Evolutionary conservation across 2,888 invertebrate species (phyloP).

Genomic region (Eristalis intricaria): DNA sequence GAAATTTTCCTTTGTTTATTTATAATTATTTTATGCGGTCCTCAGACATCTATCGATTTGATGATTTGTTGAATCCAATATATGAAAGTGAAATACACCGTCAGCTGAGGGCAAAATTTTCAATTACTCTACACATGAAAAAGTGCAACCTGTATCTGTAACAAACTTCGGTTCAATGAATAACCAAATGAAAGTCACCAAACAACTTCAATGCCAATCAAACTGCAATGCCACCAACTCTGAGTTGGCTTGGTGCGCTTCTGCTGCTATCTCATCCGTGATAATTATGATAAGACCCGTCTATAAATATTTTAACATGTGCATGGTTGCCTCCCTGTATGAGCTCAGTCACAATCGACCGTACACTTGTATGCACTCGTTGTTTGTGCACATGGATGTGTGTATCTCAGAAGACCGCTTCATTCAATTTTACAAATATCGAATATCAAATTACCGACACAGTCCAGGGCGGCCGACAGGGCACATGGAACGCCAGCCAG

Average conservation of each 20-base stretch:
- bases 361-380: neutral
- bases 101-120: neutral
- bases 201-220: neutral
- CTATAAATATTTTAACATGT: conserved; percentile 38
- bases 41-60: neutral
- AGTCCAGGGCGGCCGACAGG: conserved; percentile 72
- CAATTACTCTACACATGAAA: neutral
- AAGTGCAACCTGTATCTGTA: neutral
- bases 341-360: neutral
- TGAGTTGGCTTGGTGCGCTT: neutral
- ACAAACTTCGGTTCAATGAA: conserved; percentile 6
- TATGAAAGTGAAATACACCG: neutral
- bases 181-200: neutral
- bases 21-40: neutral
- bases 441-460: conserved; percentile 75
- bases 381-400: neutral
- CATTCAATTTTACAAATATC: conserved; percentile 75
- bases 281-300: conserved; percentile 61
- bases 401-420: conserved; percentile 69
- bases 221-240: conserved; percentile 6
- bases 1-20: neutral
- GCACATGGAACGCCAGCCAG: conserved; percentile 26
- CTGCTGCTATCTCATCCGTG: conserved; percentile 45
- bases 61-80: neutral
- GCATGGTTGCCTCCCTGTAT: conserved; percentile 18